phyloP scores from a whole-genome alignment of 1,140 invertebrate genomes.

The Sycophila sp. region DNA sequence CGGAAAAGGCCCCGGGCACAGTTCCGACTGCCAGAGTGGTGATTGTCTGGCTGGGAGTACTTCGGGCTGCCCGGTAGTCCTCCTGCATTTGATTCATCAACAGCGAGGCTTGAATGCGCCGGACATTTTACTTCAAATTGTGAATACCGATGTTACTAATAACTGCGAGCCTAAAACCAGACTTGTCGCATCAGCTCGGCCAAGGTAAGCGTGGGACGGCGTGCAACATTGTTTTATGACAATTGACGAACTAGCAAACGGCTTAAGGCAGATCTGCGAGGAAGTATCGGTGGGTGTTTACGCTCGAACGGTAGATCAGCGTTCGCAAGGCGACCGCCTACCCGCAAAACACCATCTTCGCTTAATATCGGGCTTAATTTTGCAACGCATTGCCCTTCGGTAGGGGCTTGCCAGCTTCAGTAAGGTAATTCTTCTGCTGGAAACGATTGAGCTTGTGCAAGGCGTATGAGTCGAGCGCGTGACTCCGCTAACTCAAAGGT shows the following conservation, averaged over 20 bases:
- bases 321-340: neutral
- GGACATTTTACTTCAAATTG: neutral
- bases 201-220: neutral
- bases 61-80: neutral
- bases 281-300: conserved; percentile 2
- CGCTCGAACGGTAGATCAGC: neutral
- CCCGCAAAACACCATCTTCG: neutral
- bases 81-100: neutral
- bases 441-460: neutral
- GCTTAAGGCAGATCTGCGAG: neutral
- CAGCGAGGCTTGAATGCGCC: neutral
- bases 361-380: neutral
- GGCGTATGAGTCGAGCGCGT: neutral
- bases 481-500: neutral
- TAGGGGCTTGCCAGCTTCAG: neutral
- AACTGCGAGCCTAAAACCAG: conserved; percentile 35
- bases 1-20: neutral
- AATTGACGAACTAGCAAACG: neutral
- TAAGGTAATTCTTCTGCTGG: neutral
- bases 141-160: neutral
- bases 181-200: neutral
- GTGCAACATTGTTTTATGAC: neutral
- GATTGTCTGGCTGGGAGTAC: too few species aligned
- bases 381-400: neutral
- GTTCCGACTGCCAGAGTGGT: neutral